Evolutionary conservation across 1,140 invertebrate species (phyloP), one percentile per base, ranked within the genome.

Genomic region (Drosophila lini): DNA sequence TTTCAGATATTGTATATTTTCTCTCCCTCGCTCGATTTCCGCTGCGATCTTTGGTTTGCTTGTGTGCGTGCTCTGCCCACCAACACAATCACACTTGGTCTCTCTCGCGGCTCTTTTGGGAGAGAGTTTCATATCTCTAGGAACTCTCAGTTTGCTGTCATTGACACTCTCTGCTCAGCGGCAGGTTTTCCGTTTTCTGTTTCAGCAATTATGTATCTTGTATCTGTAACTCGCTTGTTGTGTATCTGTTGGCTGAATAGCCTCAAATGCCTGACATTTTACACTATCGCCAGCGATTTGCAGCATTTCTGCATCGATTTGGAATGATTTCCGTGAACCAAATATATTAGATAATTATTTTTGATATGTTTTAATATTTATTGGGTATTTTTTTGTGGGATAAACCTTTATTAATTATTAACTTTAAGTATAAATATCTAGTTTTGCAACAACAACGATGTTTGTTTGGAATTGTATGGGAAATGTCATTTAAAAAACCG

Each of bases 171-270:
- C 78, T 38, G 19, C 34, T 38, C 52, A n/a, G 52, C 34, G 50
- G 79, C 83, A 88, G 82, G 80, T 82, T 77, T 74, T 63, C 52
- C 58, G 65, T 71, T 71, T 69, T 71, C 52, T 70, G 67, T 73
- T 71, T 61, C 63, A 77, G 64, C 80, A 88, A 89, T 89, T 88
- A 89, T 88, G 84, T 88, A 89, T 89, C 84, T 89, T 83, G 80
- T 86, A 86, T 88, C 80, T 88, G 76, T 62, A 82, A 79, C 71
- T 83, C 70, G 77, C 77, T 70, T 60, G 73, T 61, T 86, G 81
- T 85, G 81, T 84, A 84, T 77, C 81, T 85, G 78, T 68, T 88
- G 56, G 34, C 36, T 64, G 34, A 59, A 56, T 52, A 74, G 62
- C 59, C 48, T 76, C 71, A 74, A 89, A 89, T 88, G 77, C 63